These are phyloP conservation scores for Alosa alosa DNA, from an alignment of 2,113 vertebrate genomes.

Conservation along the genomic window DNA sequence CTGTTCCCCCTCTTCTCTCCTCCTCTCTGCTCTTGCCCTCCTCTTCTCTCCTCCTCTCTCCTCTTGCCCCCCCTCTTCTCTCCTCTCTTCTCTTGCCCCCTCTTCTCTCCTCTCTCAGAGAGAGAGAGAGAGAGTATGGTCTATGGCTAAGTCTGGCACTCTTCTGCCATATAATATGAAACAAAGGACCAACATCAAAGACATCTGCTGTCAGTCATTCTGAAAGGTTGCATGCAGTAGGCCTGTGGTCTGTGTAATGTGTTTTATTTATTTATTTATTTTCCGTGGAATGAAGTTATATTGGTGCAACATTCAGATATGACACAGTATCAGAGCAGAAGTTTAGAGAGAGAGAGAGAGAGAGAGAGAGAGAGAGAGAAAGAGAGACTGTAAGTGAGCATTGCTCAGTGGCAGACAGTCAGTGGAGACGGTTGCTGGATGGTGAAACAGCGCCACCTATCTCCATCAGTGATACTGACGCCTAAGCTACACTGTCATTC, in stretches of 20 bases:
- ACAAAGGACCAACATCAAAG: background rate
- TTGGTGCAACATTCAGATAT: background rate
- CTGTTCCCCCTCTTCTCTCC: background rate
- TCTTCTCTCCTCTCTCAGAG: background rate
- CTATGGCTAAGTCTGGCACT: background rate
- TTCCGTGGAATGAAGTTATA: background rate
- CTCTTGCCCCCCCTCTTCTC: background rate
- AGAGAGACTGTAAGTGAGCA: background rate
- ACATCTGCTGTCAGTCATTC: background rate
- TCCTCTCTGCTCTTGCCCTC: too few relatives aligned
- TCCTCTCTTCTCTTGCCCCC: background rate
- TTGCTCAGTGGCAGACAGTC: background rate
- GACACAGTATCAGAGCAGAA: background rate
- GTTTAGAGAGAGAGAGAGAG: background rate
- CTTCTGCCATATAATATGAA: background rate
- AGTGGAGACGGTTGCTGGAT: background rate
- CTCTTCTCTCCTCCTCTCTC: too few relatives aligned
- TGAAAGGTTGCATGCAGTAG: background rate
- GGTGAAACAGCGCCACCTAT: slow-evolving; percentile 35
- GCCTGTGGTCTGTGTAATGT: too few relatives aligned
- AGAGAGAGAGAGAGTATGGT: background rate
- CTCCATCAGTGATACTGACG: background rate
- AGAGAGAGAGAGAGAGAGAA: background rate
- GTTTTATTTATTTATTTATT: background rate
- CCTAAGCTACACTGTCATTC: background rate